Evolutionary conservation across 2,888 invertebrate species (phyloP), one percentile per base, ranked within the genome.

Genomic region (Homarus gammarus): DNA sequence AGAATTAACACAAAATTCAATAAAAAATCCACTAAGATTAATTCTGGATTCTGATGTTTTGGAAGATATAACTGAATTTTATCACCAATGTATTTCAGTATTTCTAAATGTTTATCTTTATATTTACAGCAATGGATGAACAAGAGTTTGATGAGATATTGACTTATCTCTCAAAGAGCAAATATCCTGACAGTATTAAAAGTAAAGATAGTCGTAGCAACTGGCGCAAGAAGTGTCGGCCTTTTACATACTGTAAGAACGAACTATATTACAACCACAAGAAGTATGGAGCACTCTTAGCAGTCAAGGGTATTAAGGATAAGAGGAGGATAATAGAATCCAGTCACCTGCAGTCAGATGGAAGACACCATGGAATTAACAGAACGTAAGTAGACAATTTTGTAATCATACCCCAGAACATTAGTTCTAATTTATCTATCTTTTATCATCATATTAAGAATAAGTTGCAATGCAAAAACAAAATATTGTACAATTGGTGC

Each of bases 211-310:
- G 56, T 18, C 79, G 90, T 18, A 87, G 87, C 70, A 90, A 90
- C 77, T 90, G 84, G 84, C 84, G 90, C 31, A 87, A 84, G 18
- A 90, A 90, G 70, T 90, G 90, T 33, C 89, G 89, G 6, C 84
- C 89, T 12, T 89, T 89, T 81, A 44, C 79, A 22, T 81, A 73
- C 73, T 85, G 84, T 83, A 89, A 89, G 72, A 61, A 89, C 15
- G 56, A 85, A 38, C 84, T 89, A 3, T 85, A 49, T 64, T 89
- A 89, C 68, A 85, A 89, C 56, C 89, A 89, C 51, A 89, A 85
- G 33, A 89, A 85, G 79, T 85, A 89, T 81, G 89, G 89, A 2
- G 36, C 79, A 15, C 73, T 89, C n/a, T 15, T 56, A 64, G 89
- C 79, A 10, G 85, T 89, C 15, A 84, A 85, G 15, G 89, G 89